A percentile compares a stretch with the other conserved stretches of the same genome.
Evolutionary conservation across 1,140 invertebrate genomes (phyloP).

Genomic region (Cydia pomonella): DNA sequence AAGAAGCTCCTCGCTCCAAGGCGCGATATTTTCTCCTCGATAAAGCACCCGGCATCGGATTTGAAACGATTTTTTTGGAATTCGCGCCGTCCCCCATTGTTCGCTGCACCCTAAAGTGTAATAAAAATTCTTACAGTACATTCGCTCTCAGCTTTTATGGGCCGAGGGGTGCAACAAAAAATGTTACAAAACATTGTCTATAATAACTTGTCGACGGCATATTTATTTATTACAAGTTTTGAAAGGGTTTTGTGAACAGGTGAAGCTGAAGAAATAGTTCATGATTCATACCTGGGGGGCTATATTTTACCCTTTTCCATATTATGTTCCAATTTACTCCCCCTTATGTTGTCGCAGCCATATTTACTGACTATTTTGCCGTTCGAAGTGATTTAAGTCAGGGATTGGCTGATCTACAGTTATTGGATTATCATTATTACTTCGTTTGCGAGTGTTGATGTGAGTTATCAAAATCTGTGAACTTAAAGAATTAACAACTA

Average conservation of each 20-base stretch:
- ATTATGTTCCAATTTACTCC: background rate
- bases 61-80: slow-evolving; percentile 27
- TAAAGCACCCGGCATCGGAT: slow-evolving; percentile 31
- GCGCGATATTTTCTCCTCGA: slow-evolving; percentile 26
- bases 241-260: slow-evolving; percentile 16
- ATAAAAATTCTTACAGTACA: slow-evolving; percentile 32
- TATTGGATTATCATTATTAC: too few species aligned
- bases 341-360: background rate
- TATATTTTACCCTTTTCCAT: background rate
- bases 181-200: slow-evolving; percentile 28
- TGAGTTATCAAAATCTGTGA: too few species aligned
- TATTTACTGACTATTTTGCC: too few species aligned
- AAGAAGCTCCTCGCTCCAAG: slow-evolving; percentile 10
- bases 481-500: too few species aligned
- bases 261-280: slow-evolving; percentile 10
- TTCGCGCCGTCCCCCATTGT: slow-evolving; percentile 13
- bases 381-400: too few species aligned
- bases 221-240: slow-evolving; percentile 16
- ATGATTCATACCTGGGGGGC: background rate
- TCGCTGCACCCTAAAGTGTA: slow-evolving; percentile 32
- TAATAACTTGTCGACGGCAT: slow-evolving; percentile 31
- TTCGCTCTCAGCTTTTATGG: slow-evolving; percentile 16
- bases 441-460: too few species aligned
- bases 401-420: too few species aligned
- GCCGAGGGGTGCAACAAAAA: slow-evolving; percentile 28